These are phyloP conservation scores for Antechinus flavipes DNA, from an alignment of 2,113 vertebrate genomes.

Conservation along the genomic window DNA sequence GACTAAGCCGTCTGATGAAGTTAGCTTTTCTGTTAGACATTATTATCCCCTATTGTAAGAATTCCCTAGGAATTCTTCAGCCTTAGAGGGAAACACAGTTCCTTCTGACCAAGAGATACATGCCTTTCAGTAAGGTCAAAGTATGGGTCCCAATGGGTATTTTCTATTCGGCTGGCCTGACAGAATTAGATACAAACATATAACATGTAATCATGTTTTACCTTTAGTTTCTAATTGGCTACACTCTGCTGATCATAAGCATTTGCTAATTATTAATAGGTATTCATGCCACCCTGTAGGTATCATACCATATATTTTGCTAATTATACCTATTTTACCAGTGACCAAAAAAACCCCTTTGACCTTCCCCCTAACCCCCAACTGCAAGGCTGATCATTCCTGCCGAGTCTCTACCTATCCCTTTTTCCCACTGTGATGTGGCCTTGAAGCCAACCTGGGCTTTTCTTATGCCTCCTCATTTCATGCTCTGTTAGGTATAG, in stretches of 20 bases:
- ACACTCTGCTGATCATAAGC: background rate
- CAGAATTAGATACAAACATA: background rate
- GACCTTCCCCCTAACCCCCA: background rate
- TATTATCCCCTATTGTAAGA: background rate
- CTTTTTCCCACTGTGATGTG: background rate
- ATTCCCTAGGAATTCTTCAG: background rate
- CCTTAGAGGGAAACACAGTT: background rate
- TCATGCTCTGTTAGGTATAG: background rate
- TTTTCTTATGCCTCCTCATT: background rate
- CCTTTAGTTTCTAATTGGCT: background rate
- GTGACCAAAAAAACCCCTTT: background rate
- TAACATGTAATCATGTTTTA: background rate
- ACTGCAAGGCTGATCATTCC: background rate
- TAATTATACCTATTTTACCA: background rate
- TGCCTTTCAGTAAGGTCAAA: background rate
- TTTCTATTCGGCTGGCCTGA: background rate
- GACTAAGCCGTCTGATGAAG: background rate
- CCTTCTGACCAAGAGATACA: background rate
- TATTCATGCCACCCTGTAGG: background rate
- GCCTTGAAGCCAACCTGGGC: background rate
- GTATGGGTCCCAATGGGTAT: background rate
- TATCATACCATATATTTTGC: background rate
- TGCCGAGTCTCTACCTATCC: background rate
- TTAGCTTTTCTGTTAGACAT: background rate
- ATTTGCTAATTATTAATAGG: background rate